A percentile compares a stretch with the other conserved stretches of the same genome.
Conservation (phyloP, 35 echinoderm and acorn worm species). For the Lytechinus pictus region DNA sequence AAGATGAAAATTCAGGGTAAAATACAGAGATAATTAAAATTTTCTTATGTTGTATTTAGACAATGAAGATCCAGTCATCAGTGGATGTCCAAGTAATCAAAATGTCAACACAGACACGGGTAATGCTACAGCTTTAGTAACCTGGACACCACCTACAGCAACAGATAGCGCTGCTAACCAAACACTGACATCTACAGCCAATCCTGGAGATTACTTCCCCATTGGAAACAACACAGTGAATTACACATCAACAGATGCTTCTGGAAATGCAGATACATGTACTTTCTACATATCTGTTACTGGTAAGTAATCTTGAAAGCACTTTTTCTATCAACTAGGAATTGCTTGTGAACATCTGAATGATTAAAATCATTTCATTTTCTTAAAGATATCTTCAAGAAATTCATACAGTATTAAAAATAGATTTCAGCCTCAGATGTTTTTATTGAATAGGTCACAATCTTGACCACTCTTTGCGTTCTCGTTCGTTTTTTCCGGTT, state of each 20-base stretch:
- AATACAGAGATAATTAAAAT: too few relatives aligned
- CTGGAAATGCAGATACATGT: constrained; percentile 43
- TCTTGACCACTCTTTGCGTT: too few relatives aligned
- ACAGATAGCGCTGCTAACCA: constrained; percentile 47
- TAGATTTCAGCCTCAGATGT: too few relatives aligned
- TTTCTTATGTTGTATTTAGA: neutral
- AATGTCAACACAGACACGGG: neutral
- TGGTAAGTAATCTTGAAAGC: neutral
- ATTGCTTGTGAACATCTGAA: too few relatives aligned
- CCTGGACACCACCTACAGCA: constrained; percentile 60
- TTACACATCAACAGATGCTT: constrained; percentile 62
- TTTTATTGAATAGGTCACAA: too few relatives aligned
- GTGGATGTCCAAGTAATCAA: neutral
- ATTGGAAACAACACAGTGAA: constrained; percentile 58
- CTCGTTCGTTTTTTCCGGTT: too few relatives aligned
- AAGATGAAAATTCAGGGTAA: too few relatives aligned
- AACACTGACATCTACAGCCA: neutral
- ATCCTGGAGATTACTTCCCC: constrained; percentile 55
- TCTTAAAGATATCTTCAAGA: too few relatives aligned
- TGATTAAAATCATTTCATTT: too few relatives aligned
- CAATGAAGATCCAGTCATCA: constrained; percentile 32
- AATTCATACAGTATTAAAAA: too few relatives aligned
- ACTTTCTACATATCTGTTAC: constrained; percentile 57
- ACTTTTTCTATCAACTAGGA: too few relatives aligned
- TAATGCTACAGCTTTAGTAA: constrained; percentile 34